Evolutionary conservation across 2,113 vertebrate genomes (phyloP).

Genomic region (Salvelinus namaycush): DNA sequence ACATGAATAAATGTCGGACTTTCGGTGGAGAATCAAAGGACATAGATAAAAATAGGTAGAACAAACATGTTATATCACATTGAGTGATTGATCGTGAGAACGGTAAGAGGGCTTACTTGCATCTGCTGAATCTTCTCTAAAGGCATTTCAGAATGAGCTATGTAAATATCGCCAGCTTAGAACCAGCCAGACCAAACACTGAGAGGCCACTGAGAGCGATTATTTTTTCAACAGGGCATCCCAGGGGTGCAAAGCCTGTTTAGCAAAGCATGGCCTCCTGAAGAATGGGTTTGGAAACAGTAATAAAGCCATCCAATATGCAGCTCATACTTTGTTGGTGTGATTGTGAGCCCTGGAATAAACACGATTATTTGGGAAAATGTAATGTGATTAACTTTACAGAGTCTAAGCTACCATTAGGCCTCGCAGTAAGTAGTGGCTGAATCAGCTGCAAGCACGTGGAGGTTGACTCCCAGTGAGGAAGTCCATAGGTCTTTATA

Average conservation of each 20-base stretch:
- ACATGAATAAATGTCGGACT: no score
- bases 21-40: no score
- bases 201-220: conserved; percentile 1
- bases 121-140: background rate
- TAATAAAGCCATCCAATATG: conserved; percentile 27
- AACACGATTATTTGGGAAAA: conserved; percentile 57
- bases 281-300: conserved; percentile 15
- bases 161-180: background rate
- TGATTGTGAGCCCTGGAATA: conserved; percentile 39
- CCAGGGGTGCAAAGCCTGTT: conserved; percentile 37
- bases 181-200: background rate
- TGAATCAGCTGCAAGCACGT: conserved; percentile 51
- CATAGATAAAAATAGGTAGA: no score
- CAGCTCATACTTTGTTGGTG: conserved; percentile 45
- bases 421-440: conserved; percentile 35
- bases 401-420: conserved; percentile 41
- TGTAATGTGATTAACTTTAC: conserved; percentile 59
- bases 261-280: background rate
- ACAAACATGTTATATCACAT: no score
- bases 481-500: background rate
- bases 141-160: background rate
- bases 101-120: background rate
- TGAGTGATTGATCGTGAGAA: background rate
- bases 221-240: background rate
- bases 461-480: conserved; percentile 26